Evolutionary conservation across 1,140 invertebrate genomes (phyloP), one percentile per base, ranked within the genome.

Genomic region (Procambarus clarkii): DNA sequence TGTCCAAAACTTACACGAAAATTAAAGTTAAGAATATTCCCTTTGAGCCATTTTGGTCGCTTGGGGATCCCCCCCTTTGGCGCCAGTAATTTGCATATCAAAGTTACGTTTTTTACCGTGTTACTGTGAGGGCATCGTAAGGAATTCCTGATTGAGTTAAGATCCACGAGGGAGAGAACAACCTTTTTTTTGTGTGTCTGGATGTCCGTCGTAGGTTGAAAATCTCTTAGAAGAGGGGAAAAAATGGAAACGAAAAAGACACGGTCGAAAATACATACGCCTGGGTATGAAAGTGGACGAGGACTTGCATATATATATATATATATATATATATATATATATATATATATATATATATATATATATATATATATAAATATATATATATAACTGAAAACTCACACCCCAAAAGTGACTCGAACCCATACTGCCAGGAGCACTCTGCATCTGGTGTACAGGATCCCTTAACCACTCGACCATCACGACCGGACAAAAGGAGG

Each of bases 61-160:
- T 15, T 71, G 45, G 44, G 50, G 13, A 71, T 54, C 21, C 58
- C 48, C 45, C 34, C 69, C 69, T 46, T 7, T 18, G 71, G 46
- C 84, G 84, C 64, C 69, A 69, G 69, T 76, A 71, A 86, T 86
- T 86, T 86, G 84, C 84, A 86, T 86, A 71, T 86, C 84, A 86
- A 86, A 86, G 84, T 86, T 86, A 71, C 76, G 84, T 77, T 85
- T 86, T 34, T 86, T n/a, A n/a, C 77, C 77, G 76, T 50, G 84
- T 86, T 86, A 86, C 84, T 69, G 50, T 44, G 54, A 11, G 9
- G 84, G 71, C 84, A 34, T 76, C 71, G n/a, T 77, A 77, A 77
- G 84, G 77, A n/a, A 86, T 86, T 86, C 54, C 69, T 48, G 84
- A 86, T 86, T 86, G 84, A 76, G 84, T 86, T 86, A 86, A 86